Conservation (phyloP, 1,140 invertebrate species). For the Monochamus saltuarius region DNA sequence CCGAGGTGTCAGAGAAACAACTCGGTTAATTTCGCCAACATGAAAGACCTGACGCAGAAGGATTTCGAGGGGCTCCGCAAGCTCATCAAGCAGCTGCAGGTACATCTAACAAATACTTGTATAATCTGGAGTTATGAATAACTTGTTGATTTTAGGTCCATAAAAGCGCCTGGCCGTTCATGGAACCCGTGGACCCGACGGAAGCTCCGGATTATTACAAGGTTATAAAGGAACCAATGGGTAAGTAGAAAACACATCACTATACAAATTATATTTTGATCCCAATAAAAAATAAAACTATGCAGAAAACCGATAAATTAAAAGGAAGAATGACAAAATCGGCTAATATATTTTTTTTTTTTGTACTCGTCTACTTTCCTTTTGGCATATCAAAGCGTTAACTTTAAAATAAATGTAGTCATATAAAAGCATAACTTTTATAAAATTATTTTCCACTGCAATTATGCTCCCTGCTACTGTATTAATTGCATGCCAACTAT, state of each 20-base stretch:
- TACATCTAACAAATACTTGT: constrained; percentile 44
- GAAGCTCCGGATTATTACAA: constrained; percentile 97
- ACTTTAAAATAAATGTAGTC: no score
- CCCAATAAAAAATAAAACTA: no score
- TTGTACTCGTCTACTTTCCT: no score
- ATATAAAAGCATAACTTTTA: no score
- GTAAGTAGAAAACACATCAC: constrained; percentile 59
- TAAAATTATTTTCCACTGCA: no score
- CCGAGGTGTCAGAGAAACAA: constrained; percentile 91
- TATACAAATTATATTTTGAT: no score
- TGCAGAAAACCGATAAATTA: no score
- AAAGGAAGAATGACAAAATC: no score
- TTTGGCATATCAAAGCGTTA: no score
- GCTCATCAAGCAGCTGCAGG: constrained; percentile 88
- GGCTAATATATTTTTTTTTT: no score
- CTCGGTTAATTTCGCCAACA: constrained; percentile 84
- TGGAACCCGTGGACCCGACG: constrained; percentile 92
- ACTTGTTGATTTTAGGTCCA: constrained; percentile 61
- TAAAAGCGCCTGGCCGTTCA: constrained; percentile 95
- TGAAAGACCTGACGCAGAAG: constrained; percentile 78
- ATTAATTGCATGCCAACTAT: no score
- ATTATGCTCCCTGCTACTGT: no score
- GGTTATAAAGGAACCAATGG: constrained; percentile 98
- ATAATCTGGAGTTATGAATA: not conserved
- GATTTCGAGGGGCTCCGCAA: constrained; percentile 84